These are phyloP conservation scores for Thamnophis sirtalis DNA, from an alignment of 2,113 vertebrate species.

Conservation along the genomic window DNA sequence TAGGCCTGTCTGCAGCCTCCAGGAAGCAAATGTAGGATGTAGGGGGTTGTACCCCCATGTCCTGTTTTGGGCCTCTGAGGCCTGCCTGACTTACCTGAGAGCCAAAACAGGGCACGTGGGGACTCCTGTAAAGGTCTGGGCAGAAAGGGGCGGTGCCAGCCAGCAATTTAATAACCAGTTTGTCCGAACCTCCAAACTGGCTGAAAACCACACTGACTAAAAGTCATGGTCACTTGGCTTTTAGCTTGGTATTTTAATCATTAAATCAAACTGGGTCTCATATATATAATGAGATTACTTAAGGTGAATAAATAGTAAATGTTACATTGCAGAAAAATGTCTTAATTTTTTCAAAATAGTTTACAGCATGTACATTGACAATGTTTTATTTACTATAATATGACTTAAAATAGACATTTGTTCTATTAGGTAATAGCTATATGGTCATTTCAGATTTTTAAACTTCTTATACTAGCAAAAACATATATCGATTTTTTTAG, in stretches of 20 bases:
- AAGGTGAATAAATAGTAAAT: background rate
- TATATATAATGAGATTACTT: background rate
- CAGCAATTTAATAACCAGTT: no score
- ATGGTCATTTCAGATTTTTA: background rate
- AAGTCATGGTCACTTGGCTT: background rate
- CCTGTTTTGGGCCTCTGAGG: no score
- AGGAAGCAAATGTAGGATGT: no score
- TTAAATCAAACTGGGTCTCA: background rate
- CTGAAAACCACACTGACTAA: no score
- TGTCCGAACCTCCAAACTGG: no score
- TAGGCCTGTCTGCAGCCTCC: no score
- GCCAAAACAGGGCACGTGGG: no score
- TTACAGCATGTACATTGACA: background rate
- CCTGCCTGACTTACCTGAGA: no score
- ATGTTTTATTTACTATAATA: background rate
- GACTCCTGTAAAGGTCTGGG: no score
- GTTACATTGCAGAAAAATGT: background rate
- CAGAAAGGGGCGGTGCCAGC: no score
- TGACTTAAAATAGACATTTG: slow-evolving; percentile 26
- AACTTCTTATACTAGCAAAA: slow-evolving; percentile 23
- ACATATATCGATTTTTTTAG: slow-evolving; percentile 28
- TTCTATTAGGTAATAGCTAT: slow-evolving; percentile 16
- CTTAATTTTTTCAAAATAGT: background rate
- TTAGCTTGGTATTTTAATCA: background rate
- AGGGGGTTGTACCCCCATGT: no score